Conservation (phyloP, 2,888 invertebrate genomes). For the Lasioglossum villosulum region DNA sequence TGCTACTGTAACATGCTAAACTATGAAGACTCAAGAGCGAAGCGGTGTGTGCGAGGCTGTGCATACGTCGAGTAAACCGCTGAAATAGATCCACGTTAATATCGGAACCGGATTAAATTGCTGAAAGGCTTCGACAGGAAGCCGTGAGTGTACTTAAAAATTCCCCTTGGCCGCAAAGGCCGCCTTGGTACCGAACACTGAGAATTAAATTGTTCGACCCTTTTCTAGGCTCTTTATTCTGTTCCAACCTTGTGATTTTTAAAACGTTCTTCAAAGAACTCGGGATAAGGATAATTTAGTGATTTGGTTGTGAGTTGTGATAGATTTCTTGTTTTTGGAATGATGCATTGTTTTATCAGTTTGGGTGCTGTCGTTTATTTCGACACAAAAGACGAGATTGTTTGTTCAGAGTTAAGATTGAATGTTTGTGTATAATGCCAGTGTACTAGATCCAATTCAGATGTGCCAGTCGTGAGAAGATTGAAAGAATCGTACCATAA, state of each 20-base stretch:
- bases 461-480: not conserved
- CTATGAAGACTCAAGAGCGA: constrained; percentile 11
- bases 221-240: not conserved
- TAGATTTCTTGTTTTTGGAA: not conserved
- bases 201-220: not conserved
- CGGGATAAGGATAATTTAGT: not conserved
- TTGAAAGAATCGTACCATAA: not conserved
- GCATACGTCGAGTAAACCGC: not conserved
- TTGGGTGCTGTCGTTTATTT: too few relatives aligned
- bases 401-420: too few relatives aligned
- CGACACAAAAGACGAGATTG: too few relatives aligned
- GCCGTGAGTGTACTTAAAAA: not conserved
- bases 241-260: not conserved
- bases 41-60: not conserved
- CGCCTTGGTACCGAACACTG: not conserved
- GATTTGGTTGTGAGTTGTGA: not conserved
- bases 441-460: not conserved
- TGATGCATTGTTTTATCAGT: too few relatives aligned
- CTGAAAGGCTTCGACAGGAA: not conserved
- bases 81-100: constrained; percentile 1
- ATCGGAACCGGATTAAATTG: not conserved
- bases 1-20: constrained; percentile 58
- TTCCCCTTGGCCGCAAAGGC: not conserved
- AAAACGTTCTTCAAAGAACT: not conserved
- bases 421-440: too few relatives aligned